Conservation (phyloP, 2,888 invertebrate species). For the Amphipyra berbera region DNA sequence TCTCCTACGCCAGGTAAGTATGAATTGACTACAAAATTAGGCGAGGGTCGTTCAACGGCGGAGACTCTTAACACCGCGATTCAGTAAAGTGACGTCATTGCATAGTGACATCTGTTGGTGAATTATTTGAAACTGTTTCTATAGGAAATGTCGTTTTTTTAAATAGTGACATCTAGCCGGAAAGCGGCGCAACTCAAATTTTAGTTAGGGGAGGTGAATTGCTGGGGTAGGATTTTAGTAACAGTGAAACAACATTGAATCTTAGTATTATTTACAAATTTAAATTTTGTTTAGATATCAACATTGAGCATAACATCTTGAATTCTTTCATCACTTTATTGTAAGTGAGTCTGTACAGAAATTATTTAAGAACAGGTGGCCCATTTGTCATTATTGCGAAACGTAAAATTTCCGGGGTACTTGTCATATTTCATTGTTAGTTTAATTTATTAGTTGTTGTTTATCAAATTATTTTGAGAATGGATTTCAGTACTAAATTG, state of each 20-base stretch:
- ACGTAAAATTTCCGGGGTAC: background rate
- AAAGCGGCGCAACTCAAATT: background rate
- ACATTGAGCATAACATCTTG: background rate
- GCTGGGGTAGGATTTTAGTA: too few relatives aligned
- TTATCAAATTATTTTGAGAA: background rate
- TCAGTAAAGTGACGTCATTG: slow-evolving; percentile 29
- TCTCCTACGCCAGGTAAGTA: slow-evolving; percentile 51
- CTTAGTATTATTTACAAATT: background rate
- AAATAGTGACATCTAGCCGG: slow-evolving; percentile 15
- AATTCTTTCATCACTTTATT: background rate
- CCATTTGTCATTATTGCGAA: slow-evolving; percentile 1
- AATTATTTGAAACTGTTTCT: background rate
- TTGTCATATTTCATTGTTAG: slow-evolving; percentile 1
- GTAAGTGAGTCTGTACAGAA: background rate
- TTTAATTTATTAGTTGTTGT: slow-evolving; percentile 2
- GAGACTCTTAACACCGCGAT: slow-evolving; percentile 39
- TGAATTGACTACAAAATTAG: slow-evolving; percentile 10
- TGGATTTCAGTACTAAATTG: background rate
- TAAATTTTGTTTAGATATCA: background rate
- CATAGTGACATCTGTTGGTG: slow-evolving; percentile 38
- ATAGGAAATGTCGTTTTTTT: too few relatives aligned
- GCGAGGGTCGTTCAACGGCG: slow-evolving; percentile 21
- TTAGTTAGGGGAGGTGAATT: too few relatives aligned
- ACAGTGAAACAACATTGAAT: too few relatives aligned
- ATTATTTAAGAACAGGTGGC: slow-evolving; percentile 17